These are phyloP conservation scores for Agrochola lychnidis DNA, from an alignment of 2,888 invertebrate species.

Conservation along the genomic window DNA sequence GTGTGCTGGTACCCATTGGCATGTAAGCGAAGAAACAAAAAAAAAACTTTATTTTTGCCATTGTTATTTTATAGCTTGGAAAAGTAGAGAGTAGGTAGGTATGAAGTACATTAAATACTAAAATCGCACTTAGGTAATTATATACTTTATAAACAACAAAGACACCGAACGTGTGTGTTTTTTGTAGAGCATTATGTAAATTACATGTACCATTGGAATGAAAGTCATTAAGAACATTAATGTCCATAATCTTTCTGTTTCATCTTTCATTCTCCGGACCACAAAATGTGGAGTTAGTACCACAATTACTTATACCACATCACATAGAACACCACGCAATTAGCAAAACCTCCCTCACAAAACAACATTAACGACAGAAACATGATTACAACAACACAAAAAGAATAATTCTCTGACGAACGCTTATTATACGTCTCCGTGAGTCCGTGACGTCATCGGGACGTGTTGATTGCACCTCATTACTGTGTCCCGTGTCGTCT, in stretches of 20 bases:
- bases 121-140: not conserved
- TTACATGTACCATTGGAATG: not conserved
- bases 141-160: not conserved
- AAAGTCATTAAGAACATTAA: not conserved
- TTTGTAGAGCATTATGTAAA: not conserved
- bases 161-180: not conserved
- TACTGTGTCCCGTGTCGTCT: conserved; percentile 68
- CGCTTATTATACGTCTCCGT: conserved; percentile 48
- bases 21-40: conserved; percentile 4
- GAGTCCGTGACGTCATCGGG: conserved; percentile 69
- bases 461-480: conserved; percentile 74
- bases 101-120: not conserved
- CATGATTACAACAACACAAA: conserved; percentile 52
- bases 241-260: conserved; percentile 9
- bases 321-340: conserved; percentile 26
- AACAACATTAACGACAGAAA: conserved; percentile 34
- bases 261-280: not conserved
- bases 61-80: not conserved
- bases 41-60: not conserved
- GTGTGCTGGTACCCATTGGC: too few species aligned
- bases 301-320: conserved; percentile 6
- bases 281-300: not conserved
- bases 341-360: conserved; percentile 32
- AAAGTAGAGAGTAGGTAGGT: not conserved
- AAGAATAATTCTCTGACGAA: conserved; percentile 53